These are phyloP conservation scores for Prinia subflava DNA, from an alignment of 2,113 vertebrate species.

Conservation along the genomic window DNA sequence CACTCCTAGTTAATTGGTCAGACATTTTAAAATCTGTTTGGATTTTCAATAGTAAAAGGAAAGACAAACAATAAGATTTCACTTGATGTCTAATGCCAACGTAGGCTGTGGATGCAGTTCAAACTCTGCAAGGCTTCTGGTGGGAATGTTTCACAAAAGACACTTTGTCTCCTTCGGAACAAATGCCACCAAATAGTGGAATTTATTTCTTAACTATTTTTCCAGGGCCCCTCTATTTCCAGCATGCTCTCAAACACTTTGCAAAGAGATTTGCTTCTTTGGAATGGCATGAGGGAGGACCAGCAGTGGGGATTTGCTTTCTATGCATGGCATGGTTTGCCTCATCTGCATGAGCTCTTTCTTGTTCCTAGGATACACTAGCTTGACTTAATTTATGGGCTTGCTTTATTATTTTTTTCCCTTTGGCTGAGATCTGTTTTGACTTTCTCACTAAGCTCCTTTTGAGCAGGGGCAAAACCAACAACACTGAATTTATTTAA, in stretches of 20 bases:
- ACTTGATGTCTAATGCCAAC: constrained; percentile 23
- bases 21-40: background rate
- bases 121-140: constrained; percentile 42
- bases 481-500: constrained; percentile 42
- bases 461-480: constrained; percentile 51
- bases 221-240: constrained; percentile 16
- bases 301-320: constrained; percentile 25
- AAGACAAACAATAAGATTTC: constrained; percentile 28
- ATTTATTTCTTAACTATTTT: constrained; percentile 61
- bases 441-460: constrained; percentile 49
- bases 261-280: constrained; percentile 26
- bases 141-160: constrained; percentile 58
- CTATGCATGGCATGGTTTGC: constrained; percentile 40
- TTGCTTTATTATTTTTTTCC: constrained; percentile 51
- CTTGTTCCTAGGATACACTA: constrained; percentile 42
- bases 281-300: constrained; percentile 25
- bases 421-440: constrained; percentile 42
- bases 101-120: constrained; percentile 1
- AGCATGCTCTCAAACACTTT: constrained; percentile 19
- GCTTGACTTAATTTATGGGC: constrained; percentile 52
- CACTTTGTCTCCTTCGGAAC: constrained; percentile 66
- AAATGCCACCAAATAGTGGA: constrained; percentile 52
- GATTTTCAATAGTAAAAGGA: background rate
- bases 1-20: background rate
- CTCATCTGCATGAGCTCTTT: constrained; percentile 13